Conservation (phyloP, 2,797 vertebrate genomes). For the Crenuchus spilurus region DNA sequence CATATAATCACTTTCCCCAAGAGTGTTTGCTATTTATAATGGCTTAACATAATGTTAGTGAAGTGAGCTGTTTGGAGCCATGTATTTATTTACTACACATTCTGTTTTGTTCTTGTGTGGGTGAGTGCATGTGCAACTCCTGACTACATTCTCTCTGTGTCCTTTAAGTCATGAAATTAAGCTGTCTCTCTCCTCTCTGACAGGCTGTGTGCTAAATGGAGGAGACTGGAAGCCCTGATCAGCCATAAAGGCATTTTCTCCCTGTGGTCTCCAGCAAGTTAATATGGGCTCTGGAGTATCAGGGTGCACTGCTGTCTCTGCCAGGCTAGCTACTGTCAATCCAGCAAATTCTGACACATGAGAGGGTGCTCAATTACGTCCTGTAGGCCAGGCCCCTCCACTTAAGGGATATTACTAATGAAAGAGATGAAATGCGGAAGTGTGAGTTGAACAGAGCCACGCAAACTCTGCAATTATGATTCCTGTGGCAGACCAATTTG, state of each 20-base stretch:
- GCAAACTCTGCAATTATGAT: conserved; percentile 43
- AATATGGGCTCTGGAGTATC: conserved; percentile 29
- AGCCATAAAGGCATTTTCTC: conserved; percentile 39
- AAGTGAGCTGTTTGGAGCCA: neutral
- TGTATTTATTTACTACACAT: too few species aligned
- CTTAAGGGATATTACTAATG: conserved; percentile 43
- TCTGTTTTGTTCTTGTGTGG: neutral
- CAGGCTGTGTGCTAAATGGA: conserved; percentile 41
- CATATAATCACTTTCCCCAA: neutral
- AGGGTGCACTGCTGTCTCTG: conserved; percentile 28
- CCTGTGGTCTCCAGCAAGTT: conserved; percentile 19
- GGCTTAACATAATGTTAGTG: neutral
- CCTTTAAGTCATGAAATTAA: conserved; percentile 47
- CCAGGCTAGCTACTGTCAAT: conserved; percentile 40
- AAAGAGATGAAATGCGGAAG: conserved; percentile 38
- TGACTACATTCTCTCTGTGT: conserved; percentile 1
- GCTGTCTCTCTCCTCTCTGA: conserved; percentile 41
- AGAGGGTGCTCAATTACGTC: conserved; percentile 33
- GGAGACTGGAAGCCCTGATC: conserved; percentile 30
- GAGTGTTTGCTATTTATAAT: neutral
- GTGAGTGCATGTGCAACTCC: conserved; percentile 9
- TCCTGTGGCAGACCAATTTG: conserved; percentile 51
- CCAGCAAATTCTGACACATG: conserved; percentile 11
- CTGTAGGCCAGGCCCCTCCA: conserved; percentile 24
- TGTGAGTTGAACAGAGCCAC: conserved; percentile 18